These are phyloP conservation scores for Doryteuthis pealeii DNA, from an alignment of 1,140 invertebrate genomes.

Conservation along the genomic window DNA sequence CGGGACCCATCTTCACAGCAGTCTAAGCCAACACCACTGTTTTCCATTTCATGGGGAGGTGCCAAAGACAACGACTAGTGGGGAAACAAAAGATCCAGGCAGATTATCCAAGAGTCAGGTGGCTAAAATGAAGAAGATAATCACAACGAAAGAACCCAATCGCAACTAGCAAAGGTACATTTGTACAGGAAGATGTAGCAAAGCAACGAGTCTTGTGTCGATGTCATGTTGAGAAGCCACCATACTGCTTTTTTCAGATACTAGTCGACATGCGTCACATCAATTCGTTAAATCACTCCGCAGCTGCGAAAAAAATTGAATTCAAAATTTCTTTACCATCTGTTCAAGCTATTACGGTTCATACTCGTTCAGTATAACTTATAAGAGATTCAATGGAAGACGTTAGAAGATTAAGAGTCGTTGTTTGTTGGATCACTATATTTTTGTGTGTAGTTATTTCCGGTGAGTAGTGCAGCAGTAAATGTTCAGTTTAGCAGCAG, in stretches of 20 bases:
- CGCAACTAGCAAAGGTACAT: too few relatives aligned
- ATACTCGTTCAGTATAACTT: too few relatives aligned
- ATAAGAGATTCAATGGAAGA: too few relatives aligned
- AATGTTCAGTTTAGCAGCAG: slow-evolving; percentile 8
- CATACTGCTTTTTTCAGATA: neutral
- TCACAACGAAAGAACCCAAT: too few relatives aligned
- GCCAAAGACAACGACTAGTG: neutral
- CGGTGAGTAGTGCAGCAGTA: neutral
- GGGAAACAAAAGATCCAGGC: too few relatives aligned
- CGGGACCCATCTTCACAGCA: slow-evolving; percentile 14
- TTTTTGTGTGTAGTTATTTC: slow-evolving; percentile 12
- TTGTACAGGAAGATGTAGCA: neutral
- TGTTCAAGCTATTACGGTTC: too few relatives aligned
- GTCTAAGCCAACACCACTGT: slow-evolving; percentile 1
- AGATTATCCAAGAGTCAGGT: too few relatives aligned
- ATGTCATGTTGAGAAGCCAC: neutral
- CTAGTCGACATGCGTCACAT: neutral
- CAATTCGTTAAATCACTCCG: neutral
- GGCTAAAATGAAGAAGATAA: too few relatives aligned
- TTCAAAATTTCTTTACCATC: too few relatives aligned
- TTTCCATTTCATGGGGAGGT: slow-evolving; percentile 11
- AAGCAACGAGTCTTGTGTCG: neutral
- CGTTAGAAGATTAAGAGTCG: too few relatives aligned
- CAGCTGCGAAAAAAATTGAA: neutral
- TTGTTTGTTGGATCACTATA: neutral